Conservation (phyloP, 1,140 invertebrate genomes). For the Tribolium castaneum region DNA sequence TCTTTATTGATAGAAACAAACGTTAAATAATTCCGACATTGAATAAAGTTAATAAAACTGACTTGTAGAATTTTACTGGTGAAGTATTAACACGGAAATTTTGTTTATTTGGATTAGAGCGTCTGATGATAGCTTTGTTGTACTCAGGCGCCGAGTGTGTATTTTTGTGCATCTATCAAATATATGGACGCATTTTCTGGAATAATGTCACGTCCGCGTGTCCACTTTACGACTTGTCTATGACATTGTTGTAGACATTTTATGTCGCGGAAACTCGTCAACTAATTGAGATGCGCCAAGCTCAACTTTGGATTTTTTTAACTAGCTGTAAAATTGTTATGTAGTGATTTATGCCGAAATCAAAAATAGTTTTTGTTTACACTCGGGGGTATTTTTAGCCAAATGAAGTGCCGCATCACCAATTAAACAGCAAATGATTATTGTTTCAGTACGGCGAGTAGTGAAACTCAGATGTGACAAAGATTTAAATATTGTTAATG, state of each 20-base stretch:
- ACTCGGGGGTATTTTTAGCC: conserved; percentile 1
- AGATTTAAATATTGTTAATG: not conserved
- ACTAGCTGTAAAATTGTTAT: conserved; percentile 20
- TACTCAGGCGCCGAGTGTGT: not conserved
- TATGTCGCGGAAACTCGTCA: not conserved
- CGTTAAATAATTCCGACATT: conserved; percentile 10
- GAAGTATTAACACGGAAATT: conserved; percentile 2
- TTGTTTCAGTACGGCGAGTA: not conserved
- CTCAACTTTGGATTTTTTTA: conserved; percentile 5
- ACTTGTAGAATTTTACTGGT: conserved; percentile 2
- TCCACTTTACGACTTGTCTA: not conserved
- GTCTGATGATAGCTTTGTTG: conserved; percentile 6
- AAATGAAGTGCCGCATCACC: not conserved
- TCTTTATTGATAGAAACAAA: conserved; percentile 6
- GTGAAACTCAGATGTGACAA: conserved; percentile 10
- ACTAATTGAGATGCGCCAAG: not conserved
- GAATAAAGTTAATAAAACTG: conserved; percentile 20
- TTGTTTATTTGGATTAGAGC: conserved; percentile 3
- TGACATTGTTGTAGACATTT: not conserved
- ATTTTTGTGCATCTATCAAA: not conserved
- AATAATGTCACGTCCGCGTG: not conserved
- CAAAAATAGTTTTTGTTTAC: conserved; percentile 29
- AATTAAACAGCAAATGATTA: conserved; percentile 15
- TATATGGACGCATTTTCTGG: not conserved
- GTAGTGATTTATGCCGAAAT: conserved; percentile 18